Percentiles rank a stretch among this genome's conserved stretches.
Evolutionary conservation across 2,113 vertebrate species (phyloP).

Genomic region (Podarcis cretensis): DNA sequence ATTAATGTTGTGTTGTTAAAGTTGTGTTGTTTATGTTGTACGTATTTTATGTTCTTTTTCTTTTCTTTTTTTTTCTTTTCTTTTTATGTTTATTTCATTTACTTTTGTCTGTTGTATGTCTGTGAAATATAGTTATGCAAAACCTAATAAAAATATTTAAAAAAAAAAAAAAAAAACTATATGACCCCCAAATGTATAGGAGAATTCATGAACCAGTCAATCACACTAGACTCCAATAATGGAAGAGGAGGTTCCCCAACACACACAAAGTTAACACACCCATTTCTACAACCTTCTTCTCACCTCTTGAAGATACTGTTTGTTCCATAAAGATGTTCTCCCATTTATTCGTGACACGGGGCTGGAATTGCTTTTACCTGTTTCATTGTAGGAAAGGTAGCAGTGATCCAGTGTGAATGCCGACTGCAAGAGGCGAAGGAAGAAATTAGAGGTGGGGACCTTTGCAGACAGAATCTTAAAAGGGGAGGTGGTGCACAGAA

Average conservation of each 20-base stretch:
- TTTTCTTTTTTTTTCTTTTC: too few species aligned
- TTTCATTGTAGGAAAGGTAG: slow-evolving; percentile 51
- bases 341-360: slow-evolving; percentile 12
- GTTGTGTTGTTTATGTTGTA: too few species aligned
- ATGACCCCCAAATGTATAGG: too few species aligned
- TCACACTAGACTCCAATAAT: too few species aligned
- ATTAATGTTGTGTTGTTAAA: too few species aligned
- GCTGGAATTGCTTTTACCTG: not conserved
- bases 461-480: not conserved
- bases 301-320: slow-evolving; percentile 48
- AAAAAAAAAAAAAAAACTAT: too few species aligned
- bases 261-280: not conserved
- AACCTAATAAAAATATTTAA: too few species aligned
- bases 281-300: not conserved
- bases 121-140: too few species aligned
- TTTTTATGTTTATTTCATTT: too few species aligned
- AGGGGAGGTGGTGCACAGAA: not conserved
- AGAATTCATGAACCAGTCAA: not conserved
- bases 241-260: not conserved
- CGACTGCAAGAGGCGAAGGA: slow-evolving; percentile 23
- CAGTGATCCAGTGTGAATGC: slow-evolving; percentile 49
- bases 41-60: too few species aligned
- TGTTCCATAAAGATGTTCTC: not conserved
- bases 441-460: not conserved
- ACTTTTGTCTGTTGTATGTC: too few species aligned